These are phyloP conservation scores for Fragum whitleyi DNA, from an alignment of 2,888 invertebrate genomes.

Conservation along the genomic window DNA sequence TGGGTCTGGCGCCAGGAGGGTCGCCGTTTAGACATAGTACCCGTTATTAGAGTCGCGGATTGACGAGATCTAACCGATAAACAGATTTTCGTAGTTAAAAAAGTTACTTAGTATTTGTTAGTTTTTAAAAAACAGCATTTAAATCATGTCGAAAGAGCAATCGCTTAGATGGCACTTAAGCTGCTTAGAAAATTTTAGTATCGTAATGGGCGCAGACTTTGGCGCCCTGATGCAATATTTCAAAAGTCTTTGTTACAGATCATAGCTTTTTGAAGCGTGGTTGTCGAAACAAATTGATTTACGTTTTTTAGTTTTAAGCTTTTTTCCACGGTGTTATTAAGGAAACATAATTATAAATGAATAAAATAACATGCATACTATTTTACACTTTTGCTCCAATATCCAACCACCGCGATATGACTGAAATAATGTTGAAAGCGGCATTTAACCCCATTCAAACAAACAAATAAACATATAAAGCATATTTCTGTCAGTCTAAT, in stretches of 20 bases:
- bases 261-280: too few relatives aligned
- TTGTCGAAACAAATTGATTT: too few relatives aligned
- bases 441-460: too few relatives aligned
- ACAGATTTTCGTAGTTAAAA: constrained; percentile 29
- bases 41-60: constrained; percentile 17
- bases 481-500: too few relatives aligned
- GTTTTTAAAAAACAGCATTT: constrained; percentile 3
- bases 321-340: too few relatives aligned
- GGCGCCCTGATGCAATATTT: not conserved
- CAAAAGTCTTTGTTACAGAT: constrained; percentile 1
- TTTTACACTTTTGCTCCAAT: too few relatives aligned
- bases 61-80: constrained; percentile 9
- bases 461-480: too few relatives aligned
- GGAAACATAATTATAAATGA: too few relatives aligned
- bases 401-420: too few relatives aligned
- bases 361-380: too few relatives aligned
- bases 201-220: not conserved
- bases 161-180: constrained; percentile 14
- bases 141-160: constrained; percentile 13
- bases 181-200: constrained; percentile 4
- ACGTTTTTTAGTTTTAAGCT: too few relatives aligned
- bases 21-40: constrained; percentile 2
- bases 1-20: constrained; percentile 5
- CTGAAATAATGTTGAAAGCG: too few relatives aligned
- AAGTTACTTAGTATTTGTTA: constrained; percentile 3